A percentile compares a stretch with the other conserved stretches of the same genome.
Conservation (phyloP, 1,140 invertebrate species). For the Saccostrea cuccullata region DNA sequence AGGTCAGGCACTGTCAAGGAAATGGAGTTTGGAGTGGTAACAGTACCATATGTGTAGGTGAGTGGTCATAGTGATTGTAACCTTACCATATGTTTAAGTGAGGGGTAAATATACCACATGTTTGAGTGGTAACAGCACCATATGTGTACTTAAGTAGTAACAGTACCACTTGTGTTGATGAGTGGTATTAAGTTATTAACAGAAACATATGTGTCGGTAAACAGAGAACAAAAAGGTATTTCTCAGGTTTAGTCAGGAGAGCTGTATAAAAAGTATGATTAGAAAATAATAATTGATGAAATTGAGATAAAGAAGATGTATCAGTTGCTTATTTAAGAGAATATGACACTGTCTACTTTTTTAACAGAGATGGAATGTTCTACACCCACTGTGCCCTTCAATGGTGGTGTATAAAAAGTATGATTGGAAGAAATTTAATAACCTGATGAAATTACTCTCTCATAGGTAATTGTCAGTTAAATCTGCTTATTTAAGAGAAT, state of each 20-base stretch:
- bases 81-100: neutral
- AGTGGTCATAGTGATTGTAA: neutral
- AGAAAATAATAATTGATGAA: too few species aligned
- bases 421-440: too few species aligned
- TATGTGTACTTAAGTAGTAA: constrained; percentile 42
- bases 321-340: too few species aligned
- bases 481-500: too few species aligned
- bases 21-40: constrained; percentile 61
- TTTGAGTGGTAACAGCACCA: too few species aligned
- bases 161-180: too few species aligned
- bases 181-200: constrained; percentile 26
- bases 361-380: constrained; percentile 19
- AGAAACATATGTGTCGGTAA: constrained; percentile 58
- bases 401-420: too few species aligned
- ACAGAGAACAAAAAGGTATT: too few species aligned
- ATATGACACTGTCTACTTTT: neutral
- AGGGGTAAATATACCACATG: neutral
- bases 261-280: too few species aligned
- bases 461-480: too few species aligned
- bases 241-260: neutral
- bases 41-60: constrained; percentile 58
- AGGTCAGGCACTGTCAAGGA: constrained; percentile 51
- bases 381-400: neutral
- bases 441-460: too few species aligned
- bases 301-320: too few species aligned